Base-by-base conservation (phyloP, 1,140 invertebrate species). In the Cyrtorhinus lividipennis region DNA sequence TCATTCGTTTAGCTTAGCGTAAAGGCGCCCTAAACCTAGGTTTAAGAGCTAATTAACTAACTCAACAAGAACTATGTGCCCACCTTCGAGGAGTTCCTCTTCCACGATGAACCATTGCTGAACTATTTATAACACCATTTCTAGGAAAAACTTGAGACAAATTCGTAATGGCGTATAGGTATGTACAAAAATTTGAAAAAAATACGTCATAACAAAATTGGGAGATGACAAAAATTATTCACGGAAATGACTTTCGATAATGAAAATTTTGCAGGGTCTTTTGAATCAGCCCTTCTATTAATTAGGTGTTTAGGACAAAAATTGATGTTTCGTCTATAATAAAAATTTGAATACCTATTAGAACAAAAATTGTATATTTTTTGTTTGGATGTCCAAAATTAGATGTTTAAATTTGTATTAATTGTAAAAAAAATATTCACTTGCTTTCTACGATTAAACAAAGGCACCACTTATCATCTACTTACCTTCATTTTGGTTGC, bases 201-300 rank as follows among this genome's bases (percentile, higher is more conserved):
- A n/a, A n/a, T n/a, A n/a, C n/a, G n/a, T n/a, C n/a, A n/a, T n/a
- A n/a, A 38, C 30, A 38, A 38, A 38, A 38, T n/a, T n/a, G n/a
- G n/a, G n/a, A n/a, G n/a, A n/a, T n/a, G n/a, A 38, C 30, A 38
- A 38, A 38, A 38, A 38, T 38, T 38, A 38, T 38, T 53, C 48
- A 53, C 20, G 48, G 48, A 53, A 53, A 53, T 53, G 48, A 53
- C 48, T 53, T 53, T 38, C 15, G 30, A 53, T 5, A 20, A 53
- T 53, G 48, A 53, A 53, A 53, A 53, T 13, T 13, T 53, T 53
- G 48, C 48, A 53, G 48, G 48, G 48, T 53, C 48, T 53, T 53
- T 53, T 53, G 48, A 53, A 53, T 53, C 48, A 22, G 48, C 48
- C 48, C 48, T 53, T 53, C 8, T 53, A 53, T 10, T 53, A 13